phyloP scores from a whole-genome alignment of 2,888 invertebrate species.

The Dinocampus coccinellae region DNA sequence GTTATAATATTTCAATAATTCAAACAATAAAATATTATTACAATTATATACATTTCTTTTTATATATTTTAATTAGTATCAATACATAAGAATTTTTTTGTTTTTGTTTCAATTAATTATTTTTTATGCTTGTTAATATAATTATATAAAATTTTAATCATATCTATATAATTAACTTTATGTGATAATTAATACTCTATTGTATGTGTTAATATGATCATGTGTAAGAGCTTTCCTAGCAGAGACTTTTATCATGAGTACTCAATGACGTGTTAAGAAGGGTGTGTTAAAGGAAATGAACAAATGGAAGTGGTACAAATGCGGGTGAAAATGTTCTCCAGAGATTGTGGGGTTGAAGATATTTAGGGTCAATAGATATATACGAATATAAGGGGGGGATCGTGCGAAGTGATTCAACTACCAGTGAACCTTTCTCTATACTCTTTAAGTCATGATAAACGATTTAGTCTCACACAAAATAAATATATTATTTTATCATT shows the following conservation, averaged over 20 bases:
- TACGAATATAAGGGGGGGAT: not conserved
- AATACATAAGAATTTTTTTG: too few relatives aligned
- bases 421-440: not conserved
- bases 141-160: too few relatives aligned
- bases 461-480: not conserved
- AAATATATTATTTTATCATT: not conserved
- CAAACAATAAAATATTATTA: too few relatives aligned
- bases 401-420: not conserved
- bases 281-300: not conserved
- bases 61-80: too few relatives aligned
- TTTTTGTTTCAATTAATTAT: too few relatives aligned
- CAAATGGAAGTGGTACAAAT: not conserved
- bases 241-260: conserved; percentile 20
- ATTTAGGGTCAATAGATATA: not conserved
- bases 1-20: too few relatives aligned
- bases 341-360: not conserved
- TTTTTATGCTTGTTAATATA: too few relatives aligned
- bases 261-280: not conserved
- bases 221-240: not conserved
- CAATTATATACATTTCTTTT: too few relatives aligned
- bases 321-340: not conserved
- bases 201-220: not conserved
- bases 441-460: not conserved
- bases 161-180: too few relatives aligned
- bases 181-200: too few relatives aligned